Conservation (phyloP, 2,888 invertebrate genomes). For the Drosophila infuscata region DNA sequence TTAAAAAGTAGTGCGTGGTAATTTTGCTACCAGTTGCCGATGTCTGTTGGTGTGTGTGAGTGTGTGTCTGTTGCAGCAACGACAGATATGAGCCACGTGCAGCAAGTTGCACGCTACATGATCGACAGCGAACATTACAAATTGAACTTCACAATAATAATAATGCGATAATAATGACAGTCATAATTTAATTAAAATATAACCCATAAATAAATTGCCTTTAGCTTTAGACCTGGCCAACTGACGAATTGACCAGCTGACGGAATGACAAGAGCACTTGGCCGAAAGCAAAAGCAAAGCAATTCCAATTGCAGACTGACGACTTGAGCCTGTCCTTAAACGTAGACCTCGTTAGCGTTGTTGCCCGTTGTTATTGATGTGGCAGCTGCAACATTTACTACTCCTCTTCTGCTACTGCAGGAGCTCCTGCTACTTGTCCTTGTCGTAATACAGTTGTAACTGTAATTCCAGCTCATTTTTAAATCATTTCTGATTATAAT, state of each 20-base stretch:
- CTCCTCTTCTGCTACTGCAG: neutral
- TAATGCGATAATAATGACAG: slow-evolving; percentile 31
- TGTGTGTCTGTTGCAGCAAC: neutral
- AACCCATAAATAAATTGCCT: slow-evolving; percentile 8
- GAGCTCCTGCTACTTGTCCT: neutral
- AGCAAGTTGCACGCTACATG: slow-evolving; percentile 12
- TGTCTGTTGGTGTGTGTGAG: neutral
- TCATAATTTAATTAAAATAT: slow-evolving; percentile 36
- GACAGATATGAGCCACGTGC: neutral
- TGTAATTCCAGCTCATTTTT: slow-evolving; percentile 45
- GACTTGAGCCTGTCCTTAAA: slow-evolving; percentile 16
- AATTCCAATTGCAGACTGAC: neutral
- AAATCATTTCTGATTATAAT: slow-evolving; percentile 68
- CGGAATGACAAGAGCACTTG: neutral
- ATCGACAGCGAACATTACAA: slow-evolving; percentile 16
- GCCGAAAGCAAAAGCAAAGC: neutral
- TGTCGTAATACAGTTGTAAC: slow-evolving; percentile 11
- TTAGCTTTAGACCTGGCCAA: no score
- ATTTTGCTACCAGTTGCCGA: slow-evolving; percentile 20
- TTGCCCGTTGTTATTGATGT: slow-evolving; percentile 2
- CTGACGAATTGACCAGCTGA: neutral
- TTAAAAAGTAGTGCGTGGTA: slow-evolving; percentile 73
- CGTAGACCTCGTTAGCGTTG: slow-evolving; percentile 24
- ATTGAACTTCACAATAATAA: slow-evolving; percentile 38
- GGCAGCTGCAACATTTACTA: neutral